Percentiles rank a stretch among this genome's conserved stretches.
Evolutionary conservation across 2,113 vertebrate genomes (phyloP).

Genomic region (Mugil cephalus): DNA sequence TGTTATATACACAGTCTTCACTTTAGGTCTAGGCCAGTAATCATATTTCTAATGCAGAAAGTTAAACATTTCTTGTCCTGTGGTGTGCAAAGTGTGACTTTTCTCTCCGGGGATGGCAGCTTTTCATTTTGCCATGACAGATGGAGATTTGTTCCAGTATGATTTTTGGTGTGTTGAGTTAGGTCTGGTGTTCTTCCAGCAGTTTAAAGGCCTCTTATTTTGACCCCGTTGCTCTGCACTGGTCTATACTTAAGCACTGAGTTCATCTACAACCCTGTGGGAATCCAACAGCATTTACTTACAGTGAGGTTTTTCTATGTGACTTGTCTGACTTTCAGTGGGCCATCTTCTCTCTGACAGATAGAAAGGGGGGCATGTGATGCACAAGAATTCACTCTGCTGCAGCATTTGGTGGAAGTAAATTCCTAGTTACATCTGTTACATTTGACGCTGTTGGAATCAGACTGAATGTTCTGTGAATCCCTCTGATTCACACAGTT

Average conservation of each 20-base stretch:
- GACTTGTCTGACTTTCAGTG: constrained; percentile 27
- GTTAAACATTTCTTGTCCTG: constrained; percentile 30
- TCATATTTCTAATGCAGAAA: constrained; percentile 20
- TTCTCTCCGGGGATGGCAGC: constrained; percentile 19
- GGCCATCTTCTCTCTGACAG: constrained; percentile 11
- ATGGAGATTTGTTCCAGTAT: constrained; percentile 66
- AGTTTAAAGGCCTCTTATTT: constrained; percentile 14
- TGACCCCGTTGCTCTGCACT: background rate
- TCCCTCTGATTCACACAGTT: background rate
- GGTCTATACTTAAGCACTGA: background rate
- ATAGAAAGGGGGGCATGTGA: background rate
- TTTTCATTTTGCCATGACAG: constrained; percentile 59
- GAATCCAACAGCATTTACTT: constrained; percentile 15
- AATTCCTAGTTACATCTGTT: too few species aligned
- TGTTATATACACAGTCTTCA: background rate
- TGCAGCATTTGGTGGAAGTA: background rate
- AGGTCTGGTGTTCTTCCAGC: constrained; percentile 25
- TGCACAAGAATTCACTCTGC: background rate
- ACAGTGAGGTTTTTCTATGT: constrained; percentile 11
- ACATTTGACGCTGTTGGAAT: background rate
- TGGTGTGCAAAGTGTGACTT: constrained; percentile 40
- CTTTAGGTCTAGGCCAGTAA: constrained; percentile 3
- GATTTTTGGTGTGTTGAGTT: constrained; percentile 46
- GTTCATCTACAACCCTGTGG: constrained; percentile 9
- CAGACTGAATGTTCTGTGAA: background rate